A percentile compares a stretch with the other conserved stretches of the same genome.
phyloP scores from a whole-genome alignment of 2,888 invertebrate genomes.

The Xanthia icteritia region DNA sequence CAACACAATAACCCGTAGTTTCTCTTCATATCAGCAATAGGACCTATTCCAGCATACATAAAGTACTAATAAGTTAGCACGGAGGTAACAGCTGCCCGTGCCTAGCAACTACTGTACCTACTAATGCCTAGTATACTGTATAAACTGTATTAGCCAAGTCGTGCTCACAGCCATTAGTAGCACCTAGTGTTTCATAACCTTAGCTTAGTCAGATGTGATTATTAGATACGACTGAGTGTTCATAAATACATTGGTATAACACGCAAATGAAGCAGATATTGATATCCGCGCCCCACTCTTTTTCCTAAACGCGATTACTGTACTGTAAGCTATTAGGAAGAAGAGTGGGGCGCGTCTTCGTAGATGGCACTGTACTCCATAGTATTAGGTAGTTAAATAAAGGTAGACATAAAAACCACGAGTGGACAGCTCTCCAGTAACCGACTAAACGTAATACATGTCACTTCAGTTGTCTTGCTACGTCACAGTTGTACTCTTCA shows the following conservation, averaged over 20 bases:
- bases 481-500: no score
- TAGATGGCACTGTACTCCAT: no score
- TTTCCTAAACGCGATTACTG: no score
- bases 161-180: conserved; percentile 50
- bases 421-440: no score
- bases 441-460: no score
- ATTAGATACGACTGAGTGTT: conserved; percentile 44
- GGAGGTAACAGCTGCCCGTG: conserved; percentile 54
- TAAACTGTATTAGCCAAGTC: conserved; percentile 28
- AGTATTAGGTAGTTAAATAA: no score
- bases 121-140: conserved; percentile 36
- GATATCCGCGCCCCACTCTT: neutral
- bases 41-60: conserved; percentile 19
- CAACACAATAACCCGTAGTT: neutral
- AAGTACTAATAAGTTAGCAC: conserved; percentile 33
- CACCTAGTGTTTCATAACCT: conserved; percentile 59
- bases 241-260: conserved; percentile 38
- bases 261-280: conserved; percentile 42
- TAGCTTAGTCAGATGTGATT: conserved; percentile 61
- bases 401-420: no score
- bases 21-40: neutral
- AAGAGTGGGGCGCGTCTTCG: no score
- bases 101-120: conserved; percentile 41
- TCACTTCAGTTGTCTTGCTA: no score
- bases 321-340: no score